Evolutionary conservation across 2,888 invertebrate genomes (phyloP), one percentile per base, ranked within the genome.

Genomic region (Flabesymbios commensalis): DNA sequence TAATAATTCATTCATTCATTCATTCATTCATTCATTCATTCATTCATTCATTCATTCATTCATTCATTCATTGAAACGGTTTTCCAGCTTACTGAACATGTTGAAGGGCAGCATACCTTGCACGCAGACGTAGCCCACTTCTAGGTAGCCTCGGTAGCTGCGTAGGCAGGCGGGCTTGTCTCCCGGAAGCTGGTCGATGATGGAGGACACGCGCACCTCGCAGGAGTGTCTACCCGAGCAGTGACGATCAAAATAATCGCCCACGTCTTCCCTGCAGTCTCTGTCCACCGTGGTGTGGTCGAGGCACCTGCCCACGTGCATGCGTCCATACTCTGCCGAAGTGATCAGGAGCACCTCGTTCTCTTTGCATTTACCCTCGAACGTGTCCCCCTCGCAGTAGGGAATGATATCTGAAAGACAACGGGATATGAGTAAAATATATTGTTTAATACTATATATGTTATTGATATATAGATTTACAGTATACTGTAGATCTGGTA

Each of bases 71-170:
- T n/a, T n/a, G n/a, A n/a, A n/a, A n/a, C n/a, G n/a, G n/a, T n/a
- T n/a, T n/a, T n/a, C n/a, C n/a, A n/a, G n/a, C n/a, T n/a, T n/a
- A n/a, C n/a, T n/a, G n/a, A n/a, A n/a, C n/a, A n/a, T n/a, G n/a
- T n/a, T n/a, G n/a, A n/a, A n/a, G n/a, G n/a, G n/a, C n/a, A n/a
- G n/a, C 45, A 19, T 36, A 61, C 61, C 61, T 61, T 61, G 49
- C 14, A 43, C 57, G 24, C 61, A 61, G 5, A 36, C 33, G 31
- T 51, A 57, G n/a, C 26, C 28, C 10, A 59, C 61, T 41, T 61
- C 57, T 45, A 61, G 52, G 57, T 61, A 61, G 51, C 61, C 52
- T n/a, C 61, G n/a, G 3, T 57, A 52, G 53, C 57, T 57, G 32
- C 31, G 39, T 19, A 57, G 53, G 33, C 61, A 61, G 26, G 61